A percentile compares a stretch with the other conserved stretches of the same genome.
These are phyloP conservation scores for Dynastes maya DNA, from an alignment of 2,888 invertebrate species.

Conservation along the genomic window DNA sequence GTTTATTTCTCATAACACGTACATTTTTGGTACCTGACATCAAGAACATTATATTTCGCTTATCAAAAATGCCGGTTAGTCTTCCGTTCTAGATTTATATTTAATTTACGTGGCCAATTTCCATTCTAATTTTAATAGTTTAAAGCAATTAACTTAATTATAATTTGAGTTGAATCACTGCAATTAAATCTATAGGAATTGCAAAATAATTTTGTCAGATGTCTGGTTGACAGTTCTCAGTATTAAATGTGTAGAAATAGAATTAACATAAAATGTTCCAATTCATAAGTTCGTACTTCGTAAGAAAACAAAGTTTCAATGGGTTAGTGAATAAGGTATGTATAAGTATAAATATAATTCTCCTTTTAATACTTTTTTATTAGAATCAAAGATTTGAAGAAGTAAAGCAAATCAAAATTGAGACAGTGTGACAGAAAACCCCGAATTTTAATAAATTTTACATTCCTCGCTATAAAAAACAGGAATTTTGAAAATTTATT, in stretches of 20 bases:
- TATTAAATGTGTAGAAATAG: not conserved
- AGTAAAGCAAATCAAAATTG: too few species aligned
- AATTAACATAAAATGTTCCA: slow-evolving; percentile 20
- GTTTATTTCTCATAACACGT: too few species aligned
- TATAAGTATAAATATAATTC: not conserved
- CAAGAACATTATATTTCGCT: too few species aligned
- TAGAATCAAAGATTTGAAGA: not conserved
- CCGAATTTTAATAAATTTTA: too few species aligned
- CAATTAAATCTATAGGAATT: not conserved
- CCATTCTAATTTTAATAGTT: not conserved
- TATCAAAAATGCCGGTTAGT: not conserved
- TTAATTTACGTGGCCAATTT: not conserved
- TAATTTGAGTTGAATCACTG: not conserved
- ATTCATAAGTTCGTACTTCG: slow-evolving; percentile 33
- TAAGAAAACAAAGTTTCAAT: slow-evolving; percentile 19
- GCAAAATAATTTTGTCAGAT: not conserved
- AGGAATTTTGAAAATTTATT: not conserved
- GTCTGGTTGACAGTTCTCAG: not conserved
- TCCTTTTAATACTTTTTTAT: not conserved
- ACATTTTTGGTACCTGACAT: too few species aligned
- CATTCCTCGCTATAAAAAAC: too few species aligned
- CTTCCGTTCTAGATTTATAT: slow-evolving; percentile 1
- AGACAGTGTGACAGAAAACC: too few species aligned
- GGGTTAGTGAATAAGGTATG: slow-evolving; percentile 27
- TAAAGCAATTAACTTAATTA: slow-evolving; percentile 6